Base-by-base conservation (phyloP, 1,140 invertebrate species). In the Maniola jurtina region DNA sequence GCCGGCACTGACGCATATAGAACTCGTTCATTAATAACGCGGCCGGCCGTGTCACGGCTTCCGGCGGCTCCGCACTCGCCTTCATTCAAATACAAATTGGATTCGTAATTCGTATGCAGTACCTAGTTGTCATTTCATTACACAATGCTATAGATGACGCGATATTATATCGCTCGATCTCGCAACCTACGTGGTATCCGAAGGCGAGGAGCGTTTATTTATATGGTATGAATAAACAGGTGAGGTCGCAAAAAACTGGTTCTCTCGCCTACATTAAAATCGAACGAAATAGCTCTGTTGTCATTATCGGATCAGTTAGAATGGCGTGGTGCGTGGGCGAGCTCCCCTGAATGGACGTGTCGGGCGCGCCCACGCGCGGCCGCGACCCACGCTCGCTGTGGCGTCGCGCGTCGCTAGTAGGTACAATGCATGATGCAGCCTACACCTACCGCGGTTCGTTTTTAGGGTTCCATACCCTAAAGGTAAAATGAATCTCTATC, bases 11-110 rank as follows among this genome's bases (percentile, higher is more conserved):
- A 61, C 61, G 73, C 65, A 73, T 72, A 77, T 82, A 75, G 63
- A 75, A 77, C 73, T 77, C 72, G 83, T 86, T 89, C 83, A 87
- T 89, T 87, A 89, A 86, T 89, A 85, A 87, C 81, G 76, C 76
- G 76, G 70, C 72, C 80, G 83, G 72, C 77, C 77, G 80, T 81
- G 81, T 81, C 81, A 80, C 81, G 84, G 77, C 80, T 89, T 89
- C 87, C 87, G 87, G 84, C 77, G 71, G 71, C 77, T 74, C 72
- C 66, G 63, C 73, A 66, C 68, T 68, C 71, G 67, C 60, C 71
- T 70, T 73, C 77, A 81, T 81, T 84, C 83, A 82, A 81, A 85
- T 83, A 80, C 69, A 75, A 81, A 79, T 84, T 83, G 70, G 74
- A 82, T 85, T 84, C 79, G 25, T 25, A 25, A 80, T 80, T 73